Percentiles rank a stretch among this genome's conserved stretches.
Evolutionary conservation across 2,888 invertebrate species (phyloP).

Genomic region (Ferrisia virgata): DNA sequence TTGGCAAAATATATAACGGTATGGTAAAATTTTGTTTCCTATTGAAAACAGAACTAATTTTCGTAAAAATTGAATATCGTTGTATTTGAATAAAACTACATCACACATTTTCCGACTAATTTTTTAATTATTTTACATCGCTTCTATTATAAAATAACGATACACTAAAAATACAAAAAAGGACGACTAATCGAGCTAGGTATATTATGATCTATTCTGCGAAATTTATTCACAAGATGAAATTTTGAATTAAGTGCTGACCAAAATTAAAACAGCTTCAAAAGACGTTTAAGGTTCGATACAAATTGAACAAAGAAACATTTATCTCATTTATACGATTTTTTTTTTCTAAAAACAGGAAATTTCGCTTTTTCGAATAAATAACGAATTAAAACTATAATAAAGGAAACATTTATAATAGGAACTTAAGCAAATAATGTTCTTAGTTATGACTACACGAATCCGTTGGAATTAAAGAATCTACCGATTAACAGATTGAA

Average conservation of each 20-base stretch:
- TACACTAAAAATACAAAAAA: not conserved
- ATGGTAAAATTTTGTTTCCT: not conserved
- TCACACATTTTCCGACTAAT: not conserved
- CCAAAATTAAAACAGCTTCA: not conserved
- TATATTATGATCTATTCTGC: not conserved
- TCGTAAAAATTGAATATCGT: slow-evolving; percentile 1
- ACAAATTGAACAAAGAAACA: not conserved
- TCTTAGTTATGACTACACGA: slow-evolving; percentile 3
- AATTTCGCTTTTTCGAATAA: not conserved
- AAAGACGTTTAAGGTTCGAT: not conserved
- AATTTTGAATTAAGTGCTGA: not conserved
- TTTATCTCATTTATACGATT: not conserved
- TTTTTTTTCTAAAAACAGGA: not conserved
- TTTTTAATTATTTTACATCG: slow-evolving; percentile 16
- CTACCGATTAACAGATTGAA: not conserved
- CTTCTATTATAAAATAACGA: slow-evolving; percentile 2
- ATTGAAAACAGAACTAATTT: slow-evolving; percentile 6
- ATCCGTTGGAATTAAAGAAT: not conserved
- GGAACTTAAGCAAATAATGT: slow-evolving; percentile 7
- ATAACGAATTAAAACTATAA: not conserved
- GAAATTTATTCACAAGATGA: not conserved
- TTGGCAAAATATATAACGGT: not conserved
- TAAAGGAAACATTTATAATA: slow-evolving; percentile 1
- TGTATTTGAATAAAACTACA: slow-evolving; percentile 20
- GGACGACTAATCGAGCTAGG: slow-evolving; percentile 4